Conservation (phyloP, 2,113 vertebrate genomes). For the Barnardius zonarius region DNA sequence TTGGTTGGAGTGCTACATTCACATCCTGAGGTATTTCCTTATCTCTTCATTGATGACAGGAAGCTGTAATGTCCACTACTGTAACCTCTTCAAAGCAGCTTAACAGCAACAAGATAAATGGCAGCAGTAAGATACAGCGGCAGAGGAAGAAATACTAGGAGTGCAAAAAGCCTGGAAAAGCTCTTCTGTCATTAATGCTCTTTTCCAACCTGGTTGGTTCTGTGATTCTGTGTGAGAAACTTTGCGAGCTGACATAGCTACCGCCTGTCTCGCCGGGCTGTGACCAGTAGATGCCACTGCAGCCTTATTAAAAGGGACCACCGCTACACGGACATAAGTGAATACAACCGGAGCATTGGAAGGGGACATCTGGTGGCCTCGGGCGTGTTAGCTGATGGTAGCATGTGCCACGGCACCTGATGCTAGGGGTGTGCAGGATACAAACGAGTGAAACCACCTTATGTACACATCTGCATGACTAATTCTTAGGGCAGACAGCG, state of each 20-base stretch:
- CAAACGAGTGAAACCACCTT: not conserved
- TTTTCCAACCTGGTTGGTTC: not conserved
- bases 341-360: rapidly evolving
- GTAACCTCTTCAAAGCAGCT: not conserved
- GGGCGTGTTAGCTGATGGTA: not conserved
- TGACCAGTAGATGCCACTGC: conserved; percentile 65
- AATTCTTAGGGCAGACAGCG: not conserved
- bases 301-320: not conserved
- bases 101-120: not conserved
- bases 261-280: not conserved
- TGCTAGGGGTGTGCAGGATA: no score
- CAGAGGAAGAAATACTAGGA: not conserved
- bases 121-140: not conserved
- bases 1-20: rapidly evolving
- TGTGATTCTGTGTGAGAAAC: not conserved
- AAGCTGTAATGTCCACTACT: not conserved
- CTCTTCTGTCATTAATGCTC: not conserved
- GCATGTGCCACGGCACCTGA: not conserved
- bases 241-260: not conserved
- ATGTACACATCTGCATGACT: rapidly evolving
- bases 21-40: not conserved
- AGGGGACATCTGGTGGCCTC: not conserved
- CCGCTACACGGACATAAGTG: rapidly evolving
- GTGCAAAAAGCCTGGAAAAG: not conserved
- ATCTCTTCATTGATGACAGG: not conserved